Percentiles rank a stretch among this genome's conserved stretches.
These are phyloP conservation scores for Coremacera marginata DNA, from an alignment of 2,888 invertebrate species.

Conservation along the genomic window DNA sequence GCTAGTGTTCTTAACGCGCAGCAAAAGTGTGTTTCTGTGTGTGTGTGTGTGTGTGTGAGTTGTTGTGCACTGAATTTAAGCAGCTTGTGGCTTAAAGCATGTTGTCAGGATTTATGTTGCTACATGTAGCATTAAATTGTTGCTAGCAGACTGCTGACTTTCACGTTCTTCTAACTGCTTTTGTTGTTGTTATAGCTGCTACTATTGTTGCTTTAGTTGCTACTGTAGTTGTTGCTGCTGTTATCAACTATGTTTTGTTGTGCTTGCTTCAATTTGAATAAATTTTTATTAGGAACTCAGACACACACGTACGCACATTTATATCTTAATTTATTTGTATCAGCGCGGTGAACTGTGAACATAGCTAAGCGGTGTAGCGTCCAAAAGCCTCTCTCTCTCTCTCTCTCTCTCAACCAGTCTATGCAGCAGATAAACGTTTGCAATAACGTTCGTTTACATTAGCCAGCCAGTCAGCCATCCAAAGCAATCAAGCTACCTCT, in stretches of 20 bases:
- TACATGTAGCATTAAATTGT: neutral
- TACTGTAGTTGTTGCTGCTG: neutral
- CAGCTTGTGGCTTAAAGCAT: conserved; percentile 2
- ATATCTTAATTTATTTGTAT: conserved; percentile 13
- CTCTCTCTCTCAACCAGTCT: neutral
- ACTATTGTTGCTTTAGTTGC: neutral
- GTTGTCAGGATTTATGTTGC: neutral
- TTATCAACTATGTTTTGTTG: neutral
- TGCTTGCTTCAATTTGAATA: conserved; percentile 17
- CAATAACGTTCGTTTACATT: no score
- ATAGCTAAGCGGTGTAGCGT: neutral
- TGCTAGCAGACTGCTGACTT: neutral
- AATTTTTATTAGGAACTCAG: neutral
- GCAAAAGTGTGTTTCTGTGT: neutral
- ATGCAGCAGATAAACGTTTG: neutral
- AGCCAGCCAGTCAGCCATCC: neutral
- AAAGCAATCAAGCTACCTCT: neutral
- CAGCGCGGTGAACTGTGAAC: neutral
- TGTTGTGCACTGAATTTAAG: neutral
- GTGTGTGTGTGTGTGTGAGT: neutral
- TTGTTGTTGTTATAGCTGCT: neutral
- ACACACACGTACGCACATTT: neutral
- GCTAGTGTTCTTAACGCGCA: neutral
- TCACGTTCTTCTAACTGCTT: neutral
- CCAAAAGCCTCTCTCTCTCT: neutral